These are phyloP conservation scores for Pheosia tremula DNA, from an alignment of 2,888 invertebrate species.

Conservation along the genomic window DNA sequence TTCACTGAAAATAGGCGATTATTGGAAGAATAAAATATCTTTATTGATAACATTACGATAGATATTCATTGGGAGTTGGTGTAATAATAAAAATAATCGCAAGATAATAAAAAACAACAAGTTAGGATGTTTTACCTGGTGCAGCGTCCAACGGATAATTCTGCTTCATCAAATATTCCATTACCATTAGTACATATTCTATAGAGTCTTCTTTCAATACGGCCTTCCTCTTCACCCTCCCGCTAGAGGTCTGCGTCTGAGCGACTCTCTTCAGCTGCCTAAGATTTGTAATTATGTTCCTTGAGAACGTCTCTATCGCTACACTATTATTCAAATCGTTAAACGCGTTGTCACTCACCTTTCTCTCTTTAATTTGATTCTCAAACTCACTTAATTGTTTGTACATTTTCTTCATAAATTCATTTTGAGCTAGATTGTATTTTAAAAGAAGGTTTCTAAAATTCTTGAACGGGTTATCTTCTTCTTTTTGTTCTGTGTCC, in stretches of 20 bases:
- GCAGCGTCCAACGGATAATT: conserved; percentile 48
- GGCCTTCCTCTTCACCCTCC: conserved; percentile 49
- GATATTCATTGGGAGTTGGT: too few species aligned
- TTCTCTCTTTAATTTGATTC: conserved; percentile 23
- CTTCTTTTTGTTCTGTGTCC: conserved; percentile 10
- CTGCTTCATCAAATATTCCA: conserved; percentile 68
- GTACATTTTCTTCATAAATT: conserved; percentile 62
- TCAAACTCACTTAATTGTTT: conserved; percentile 49
- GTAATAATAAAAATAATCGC: background rate
- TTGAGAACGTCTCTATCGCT: conserved; percentile 53
- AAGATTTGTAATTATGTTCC: conserved; percentile 62
- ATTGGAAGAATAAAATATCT: too few species aligned
- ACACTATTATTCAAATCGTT: conserved; percentile 31
- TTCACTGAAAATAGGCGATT: conserved; percentile 44
- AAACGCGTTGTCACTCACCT: conserved; percentile 23
- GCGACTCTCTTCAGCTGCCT: conserved; percentile 61
- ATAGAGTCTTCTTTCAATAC: conserved; percentile 49
- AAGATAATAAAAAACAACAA: conserved; percentile 1
- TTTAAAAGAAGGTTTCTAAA: conserved; percentile 53
- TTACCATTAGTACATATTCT: conserved; percentile 66
- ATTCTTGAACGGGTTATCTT: conserved; percentile 41
- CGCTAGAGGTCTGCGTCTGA: conserved; percentile 46
- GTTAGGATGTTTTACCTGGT: conserved; percentile 51
- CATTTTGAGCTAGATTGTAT: conserved; percentile 64
- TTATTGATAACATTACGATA: too few species aligned